These are phyloP conservation scores for Aurelia aurita DNA, from an alignment of 30 jellyfish, hydroid and myxozoan species.

Conservation along the genomic window DNA sequence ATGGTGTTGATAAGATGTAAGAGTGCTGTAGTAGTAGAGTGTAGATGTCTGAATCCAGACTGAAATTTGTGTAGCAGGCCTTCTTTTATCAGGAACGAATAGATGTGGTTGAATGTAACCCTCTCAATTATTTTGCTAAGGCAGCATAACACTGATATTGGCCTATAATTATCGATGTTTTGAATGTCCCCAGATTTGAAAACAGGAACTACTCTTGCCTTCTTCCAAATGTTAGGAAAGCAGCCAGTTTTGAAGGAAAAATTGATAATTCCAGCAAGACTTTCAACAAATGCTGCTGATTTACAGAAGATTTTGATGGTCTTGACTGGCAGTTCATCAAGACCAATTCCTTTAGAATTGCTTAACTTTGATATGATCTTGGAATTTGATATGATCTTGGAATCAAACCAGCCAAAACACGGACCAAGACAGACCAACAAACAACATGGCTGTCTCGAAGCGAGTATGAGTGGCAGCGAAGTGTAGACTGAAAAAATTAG, in stretches of 20 bases:
- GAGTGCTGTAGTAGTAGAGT: constrained; percentile 45
- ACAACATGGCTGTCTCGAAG: no score
- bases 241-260: constrained; percentile 1
- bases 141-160: no score
- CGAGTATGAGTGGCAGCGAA: no score
- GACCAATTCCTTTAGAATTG: no score
- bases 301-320: not conserved
- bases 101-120: constrained; percentile 18
- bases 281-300: not conserved
- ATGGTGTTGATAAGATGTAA: constrained; percentile 12
- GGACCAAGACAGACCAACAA: no score
- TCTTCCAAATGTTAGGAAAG: constrained; percentile 2
- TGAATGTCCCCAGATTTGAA: no score
- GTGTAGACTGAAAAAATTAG: no score
- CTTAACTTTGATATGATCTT: not conserved
- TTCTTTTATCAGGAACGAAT: constrained; percentile 20
- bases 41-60: constrained; percentile 9
- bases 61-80: constrained; percentile 13
- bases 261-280: not conserved
- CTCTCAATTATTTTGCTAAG: no score
- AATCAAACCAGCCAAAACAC: no score
- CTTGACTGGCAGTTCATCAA: not conserved
- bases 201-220: not conserved
- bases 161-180: no score
- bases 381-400: no score